Base-by-base conservation (phyloP, 1,140 invertebrate species). In the Philopotamus ludificatus region DNA sequence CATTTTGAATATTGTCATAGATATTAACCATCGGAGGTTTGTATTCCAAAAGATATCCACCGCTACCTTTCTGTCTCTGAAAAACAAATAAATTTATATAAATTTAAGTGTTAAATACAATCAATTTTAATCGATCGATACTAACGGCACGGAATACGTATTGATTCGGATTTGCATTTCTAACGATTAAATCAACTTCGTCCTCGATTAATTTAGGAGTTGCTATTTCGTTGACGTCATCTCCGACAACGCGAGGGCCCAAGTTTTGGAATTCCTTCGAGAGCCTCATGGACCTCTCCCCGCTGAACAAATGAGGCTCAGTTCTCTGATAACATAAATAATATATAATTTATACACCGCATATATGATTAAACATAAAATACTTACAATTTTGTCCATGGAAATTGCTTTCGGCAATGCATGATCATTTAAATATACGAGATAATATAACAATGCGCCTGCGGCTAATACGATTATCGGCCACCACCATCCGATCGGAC, bases 1-100 rank as follows among this genome's bases (percentile, higher is more conserved):
- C 74, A 77, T 93, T 92, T 50, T 84, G 83, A 7, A 84, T 71
- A 65, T 83, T 82, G 9, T 77, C 71, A 72, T 87, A 86, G 8
- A 75, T 72, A 71, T 80, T 83, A 26, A 81, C 71, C 26, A 81
- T 77, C 41, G 80, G 72, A 0, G 75, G 66, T 50, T 68, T 75
- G 63, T 75, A 77, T 2, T 71, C 72, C 3, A 84, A 62, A 71
- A 73, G 81, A 72, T 81, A 86, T n/a, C 80, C 74, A 25, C 85
- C 86, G 23, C 57, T 65, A 12, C 65, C 65, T 22, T 55, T 60
- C 65, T 70, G 68, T 26, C 50, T 25, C 68, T 70, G 22, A n/a
- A 51, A 64, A 63, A 49, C 34, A 7, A 55, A 53, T 53, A 22
- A 16, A 15, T 25, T 53, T 25, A 10, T 1, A 57, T 51, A 16